Conservation (phyloP, 2,113 vertebrate genomes). For the Oryzias javanicus region DNA sequence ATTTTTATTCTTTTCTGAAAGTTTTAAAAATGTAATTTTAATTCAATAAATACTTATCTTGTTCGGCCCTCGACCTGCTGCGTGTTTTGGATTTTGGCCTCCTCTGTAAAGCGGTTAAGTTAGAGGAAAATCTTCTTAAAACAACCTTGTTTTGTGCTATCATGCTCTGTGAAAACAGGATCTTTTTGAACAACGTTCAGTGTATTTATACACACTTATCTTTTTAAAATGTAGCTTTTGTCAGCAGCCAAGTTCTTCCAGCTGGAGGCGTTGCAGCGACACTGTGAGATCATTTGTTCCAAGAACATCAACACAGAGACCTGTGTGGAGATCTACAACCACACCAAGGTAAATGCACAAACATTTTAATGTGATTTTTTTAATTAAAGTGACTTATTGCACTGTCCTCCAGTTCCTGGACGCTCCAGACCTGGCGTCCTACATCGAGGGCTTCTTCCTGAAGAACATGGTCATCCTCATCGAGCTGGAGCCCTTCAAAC, state of each 20-base stretch:
- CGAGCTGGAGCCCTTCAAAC: conserved; percentile 95
- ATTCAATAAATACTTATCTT: no score
- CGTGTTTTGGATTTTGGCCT: no score
- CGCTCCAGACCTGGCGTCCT: conserved; percentile 88
- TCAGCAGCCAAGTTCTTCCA: conserved; percentile 99
- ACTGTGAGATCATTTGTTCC: conserved; percentile 97
- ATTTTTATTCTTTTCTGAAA: no score
- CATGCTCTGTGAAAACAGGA: background rate
- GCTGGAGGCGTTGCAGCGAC: conserved; percentile 94
- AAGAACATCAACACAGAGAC: conserved; percentile 97
- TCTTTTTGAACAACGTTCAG: background rate
- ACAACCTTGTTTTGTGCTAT: no score
- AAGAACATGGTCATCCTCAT: conserved; percentile 99
- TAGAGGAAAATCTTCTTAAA: no score
- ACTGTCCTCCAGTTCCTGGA: conserved; percentile 84
- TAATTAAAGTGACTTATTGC: background rate
- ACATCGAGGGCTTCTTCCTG: conserved; percentile 95
- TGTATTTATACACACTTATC: background rate
- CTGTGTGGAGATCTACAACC: conserved; percentile 97
- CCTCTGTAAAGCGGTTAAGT: no score
- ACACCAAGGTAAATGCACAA: conserved; percentile 83
- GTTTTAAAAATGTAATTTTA: no score
- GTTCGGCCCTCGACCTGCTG: no score
- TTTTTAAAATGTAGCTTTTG: conserved; percentile 80
- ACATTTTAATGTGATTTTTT: background rate